Evolutionary conservation across 2,113 vertebrate species (phyloP).

Genomic region (Myotis davidii): DNA sequence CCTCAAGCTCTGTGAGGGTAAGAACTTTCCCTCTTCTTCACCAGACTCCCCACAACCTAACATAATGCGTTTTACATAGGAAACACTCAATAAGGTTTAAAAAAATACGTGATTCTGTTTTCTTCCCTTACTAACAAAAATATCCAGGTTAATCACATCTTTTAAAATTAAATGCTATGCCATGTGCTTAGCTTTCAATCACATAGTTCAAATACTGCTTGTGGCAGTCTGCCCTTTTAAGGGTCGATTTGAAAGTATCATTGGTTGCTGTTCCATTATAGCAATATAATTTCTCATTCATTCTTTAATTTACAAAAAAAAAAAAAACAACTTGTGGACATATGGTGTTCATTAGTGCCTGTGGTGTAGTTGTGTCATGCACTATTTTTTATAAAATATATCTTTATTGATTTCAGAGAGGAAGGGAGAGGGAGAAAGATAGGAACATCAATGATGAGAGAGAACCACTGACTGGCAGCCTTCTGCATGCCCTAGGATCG

Average conservation of each 20-base stretch:
- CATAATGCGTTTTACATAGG: background rate
- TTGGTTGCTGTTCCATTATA: constrained; percentile 70
- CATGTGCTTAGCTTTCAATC: constrained; percentile 69
- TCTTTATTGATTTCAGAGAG: no score
- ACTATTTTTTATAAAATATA: no score
- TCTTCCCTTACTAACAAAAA: background rate
- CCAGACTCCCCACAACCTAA: background rate
- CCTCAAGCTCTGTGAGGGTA: background rate
- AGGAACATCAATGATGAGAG: no score
- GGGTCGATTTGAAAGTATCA: constrained; percentile 74
- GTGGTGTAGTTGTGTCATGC: background rate
- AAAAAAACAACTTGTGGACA: constrained; percentile 38
- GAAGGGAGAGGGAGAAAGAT: no score
- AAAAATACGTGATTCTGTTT: background rate
- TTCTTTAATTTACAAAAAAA: constrained; percentile 46
- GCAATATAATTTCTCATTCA: constrained; percentile 51
- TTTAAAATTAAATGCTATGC: background rate
- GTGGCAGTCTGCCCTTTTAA: background rate
- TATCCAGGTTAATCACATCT: background rate
- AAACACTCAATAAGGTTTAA: background rate
- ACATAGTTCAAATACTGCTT: constrained; percentile 62
- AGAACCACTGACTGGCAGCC: no score
- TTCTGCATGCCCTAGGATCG: no score
- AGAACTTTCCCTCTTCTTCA: background rate
- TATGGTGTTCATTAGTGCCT: constrained; percentile 62